Evolutionary conservation across 2,888 invertebrate species (phyloP).

Genomic region (Yponomeuta cagnagella): DNA sequence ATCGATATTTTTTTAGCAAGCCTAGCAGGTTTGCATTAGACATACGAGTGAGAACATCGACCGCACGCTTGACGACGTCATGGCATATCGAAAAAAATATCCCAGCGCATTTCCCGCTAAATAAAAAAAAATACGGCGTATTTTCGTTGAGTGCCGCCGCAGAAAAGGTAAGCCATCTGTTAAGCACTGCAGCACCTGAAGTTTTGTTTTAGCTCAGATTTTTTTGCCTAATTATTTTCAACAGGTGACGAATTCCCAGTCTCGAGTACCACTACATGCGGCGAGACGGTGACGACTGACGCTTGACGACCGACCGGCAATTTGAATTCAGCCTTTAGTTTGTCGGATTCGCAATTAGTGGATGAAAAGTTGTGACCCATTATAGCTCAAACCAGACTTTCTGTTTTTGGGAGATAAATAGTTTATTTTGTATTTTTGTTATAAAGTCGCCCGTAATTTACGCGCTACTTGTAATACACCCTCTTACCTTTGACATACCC

Average conservation of each 20-base stretch:
- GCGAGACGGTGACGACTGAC: conserved; percentile 44
- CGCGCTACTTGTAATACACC: no score
- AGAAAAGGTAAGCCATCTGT: conserved; percentile 42
- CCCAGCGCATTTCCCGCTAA: neutral
- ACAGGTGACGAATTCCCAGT: conserved; percentile 73
- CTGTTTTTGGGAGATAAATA: no score
- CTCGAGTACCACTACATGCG: conserved; percentile 60
- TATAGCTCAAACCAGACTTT: neutral
- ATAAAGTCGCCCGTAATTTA: no score
- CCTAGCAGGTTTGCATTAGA: no score
- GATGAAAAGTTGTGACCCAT: conserved; percentile 16
- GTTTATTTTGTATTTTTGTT: neutral
- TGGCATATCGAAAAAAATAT: neutral
- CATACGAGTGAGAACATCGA: no score
- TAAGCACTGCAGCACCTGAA: conserved; percentile 56
- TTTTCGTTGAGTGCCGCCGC: neutral
- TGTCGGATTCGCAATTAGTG: conserved; percentile 63
- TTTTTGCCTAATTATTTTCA: conserved; percentile 77
- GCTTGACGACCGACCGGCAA: conserved; percentile 45
- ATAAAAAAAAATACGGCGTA: neutral
- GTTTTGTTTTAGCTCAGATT: conserved; percentile 70
- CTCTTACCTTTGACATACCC: no score
- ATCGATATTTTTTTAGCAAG: no score
- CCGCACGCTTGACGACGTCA: no score
- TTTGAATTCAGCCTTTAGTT: conserved; percentile 39